Evolutionary conservation across 1,140 invertebrate species (phyloP).

Genomic region (Achatina immaculata): DNA sequence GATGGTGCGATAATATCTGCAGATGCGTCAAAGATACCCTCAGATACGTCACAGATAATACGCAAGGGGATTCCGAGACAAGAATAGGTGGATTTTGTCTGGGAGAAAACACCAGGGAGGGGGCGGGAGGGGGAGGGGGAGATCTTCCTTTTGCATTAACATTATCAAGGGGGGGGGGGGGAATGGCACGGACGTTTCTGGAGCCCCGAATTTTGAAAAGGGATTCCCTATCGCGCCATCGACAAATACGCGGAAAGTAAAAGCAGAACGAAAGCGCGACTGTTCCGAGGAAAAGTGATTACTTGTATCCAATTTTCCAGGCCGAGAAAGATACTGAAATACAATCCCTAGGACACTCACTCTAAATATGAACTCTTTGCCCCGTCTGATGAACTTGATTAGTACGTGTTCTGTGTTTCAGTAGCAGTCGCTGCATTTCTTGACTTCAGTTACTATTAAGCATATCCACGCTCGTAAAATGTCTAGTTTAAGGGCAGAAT

Average conservation of each 20-base stretch:
- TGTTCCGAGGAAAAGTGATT: neutral
- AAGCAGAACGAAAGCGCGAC: neutral
- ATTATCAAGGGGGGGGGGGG: neutral
- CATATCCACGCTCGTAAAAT: no score
- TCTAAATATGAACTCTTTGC: no score
- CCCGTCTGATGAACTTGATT: no score
- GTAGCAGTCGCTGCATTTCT: no score
- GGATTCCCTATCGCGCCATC: neutral
- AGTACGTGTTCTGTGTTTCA: no score
- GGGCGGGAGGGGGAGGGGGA: neutral
- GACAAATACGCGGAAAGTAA: neutral
- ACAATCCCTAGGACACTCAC: no score
- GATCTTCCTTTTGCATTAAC: neutral
- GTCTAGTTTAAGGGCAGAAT: no score
- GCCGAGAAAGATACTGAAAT: no score
- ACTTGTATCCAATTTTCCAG: neutral
- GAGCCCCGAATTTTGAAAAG: no score
- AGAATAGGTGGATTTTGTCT: neutral
- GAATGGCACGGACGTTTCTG: neutral
- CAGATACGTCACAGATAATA: slow-evolving; percentile 16
- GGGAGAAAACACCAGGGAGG: no score
- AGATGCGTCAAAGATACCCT: slow-evolving; percentile 18
- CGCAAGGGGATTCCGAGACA: neutral
- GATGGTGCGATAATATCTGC: slow-evolving; percentile 1
- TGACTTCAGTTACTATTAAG: no score